phyloP scores from a whole-genome alignment of 2,888 invertebrate genomes.

The Mayetiola destructor region DNA sequence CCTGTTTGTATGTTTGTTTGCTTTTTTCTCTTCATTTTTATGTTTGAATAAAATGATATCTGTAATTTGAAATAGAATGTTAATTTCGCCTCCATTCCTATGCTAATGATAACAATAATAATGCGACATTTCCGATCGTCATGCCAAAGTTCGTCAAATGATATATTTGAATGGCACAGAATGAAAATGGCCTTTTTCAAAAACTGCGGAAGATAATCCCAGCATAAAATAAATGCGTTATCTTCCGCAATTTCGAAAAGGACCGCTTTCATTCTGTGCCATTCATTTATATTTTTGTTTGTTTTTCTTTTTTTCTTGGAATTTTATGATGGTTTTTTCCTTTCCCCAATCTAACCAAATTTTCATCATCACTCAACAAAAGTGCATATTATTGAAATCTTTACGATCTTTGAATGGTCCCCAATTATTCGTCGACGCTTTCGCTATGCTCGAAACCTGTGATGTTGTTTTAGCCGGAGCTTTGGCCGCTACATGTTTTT shows the following conservation, averaged over 20 bases:
- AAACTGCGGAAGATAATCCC: neutral
- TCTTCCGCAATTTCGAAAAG: neutral
- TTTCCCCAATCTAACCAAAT: too few species aligned
- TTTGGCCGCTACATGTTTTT: neutral
- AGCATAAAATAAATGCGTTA: neutral
- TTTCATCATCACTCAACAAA: slow-evolving; percentile 23
- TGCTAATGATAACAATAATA: too few species aligned
- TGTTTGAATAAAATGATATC: too few species aligned
- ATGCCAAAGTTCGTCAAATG: too few species aligned
- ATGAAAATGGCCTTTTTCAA: too few species aligned
- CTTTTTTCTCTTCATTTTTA: too few species aligned
- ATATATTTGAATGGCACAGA: too few species aligned
- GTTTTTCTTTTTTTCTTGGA: neutral
- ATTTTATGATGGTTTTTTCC: neutral
- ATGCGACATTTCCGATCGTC: too few species aligned
- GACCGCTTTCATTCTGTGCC: neutral
- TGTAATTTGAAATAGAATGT: too few species aligned
- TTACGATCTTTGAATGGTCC: slow-evolving; percentile 6
- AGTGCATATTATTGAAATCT: slow-evolving; percentile 32
- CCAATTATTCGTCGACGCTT: neutral
- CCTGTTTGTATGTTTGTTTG: too few species aligned
- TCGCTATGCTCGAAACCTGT: neutral
- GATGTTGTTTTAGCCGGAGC: neutral
- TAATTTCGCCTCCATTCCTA: too few species aligned
- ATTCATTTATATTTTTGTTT: neutral